Conservation (phyloP, 1,140 invertebrate genomes). For the Caenorhabditis inopinata region DNA sequence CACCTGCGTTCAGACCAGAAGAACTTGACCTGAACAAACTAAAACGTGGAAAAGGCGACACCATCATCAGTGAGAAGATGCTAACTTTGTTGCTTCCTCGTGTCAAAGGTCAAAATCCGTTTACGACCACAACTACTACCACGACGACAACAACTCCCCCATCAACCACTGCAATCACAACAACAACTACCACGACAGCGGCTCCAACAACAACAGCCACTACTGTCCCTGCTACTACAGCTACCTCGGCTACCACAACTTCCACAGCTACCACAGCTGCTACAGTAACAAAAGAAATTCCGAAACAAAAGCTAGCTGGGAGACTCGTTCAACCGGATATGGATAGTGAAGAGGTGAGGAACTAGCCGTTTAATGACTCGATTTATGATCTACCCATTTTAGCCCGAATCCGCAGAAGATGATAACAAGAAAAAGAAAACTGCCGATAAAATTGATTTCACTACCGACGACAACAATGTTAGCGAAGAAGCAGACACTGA, state of each 20-base stretch:
- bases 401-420: conserved; percentile 18
- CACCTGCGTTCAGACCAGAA: conserved; percentile 3
- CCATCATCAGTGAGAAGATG: conserved; percentile 4
- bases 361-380: background rate
- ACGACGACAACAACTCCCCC: background rate
- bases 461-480: background rate
- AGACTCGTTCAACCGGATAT: conserved; percentile 7
- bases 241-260: background rate
- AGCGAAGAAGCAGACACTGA: background rate
- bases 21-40: conserved; percentile 4
- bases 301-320: background rate
- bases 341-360: conserved; percentile 14
- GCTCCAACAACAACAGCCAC: background rate
- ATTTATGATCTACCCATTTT: conserved; percentile 1
- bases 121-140: background rate
- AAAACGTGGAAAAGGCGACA: conserved; percentile 17
- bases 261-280: conserved; percentile 29
- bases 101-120: background rate
- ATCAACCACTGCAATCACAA: background rate
- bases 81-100: background rate
- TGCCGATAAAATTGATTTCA: background rate
- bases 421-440: conserved; percentile 6
- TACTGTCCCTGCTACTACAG: background rate
- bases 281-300: conserved; percentile 1
- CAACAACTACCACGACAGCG: background rate